These are phyloP conservation scores for Mimumesa dahlbomi DNA, from an alignment of 2,888 invertebrate species.

Conservation along the genomic window DNA sequence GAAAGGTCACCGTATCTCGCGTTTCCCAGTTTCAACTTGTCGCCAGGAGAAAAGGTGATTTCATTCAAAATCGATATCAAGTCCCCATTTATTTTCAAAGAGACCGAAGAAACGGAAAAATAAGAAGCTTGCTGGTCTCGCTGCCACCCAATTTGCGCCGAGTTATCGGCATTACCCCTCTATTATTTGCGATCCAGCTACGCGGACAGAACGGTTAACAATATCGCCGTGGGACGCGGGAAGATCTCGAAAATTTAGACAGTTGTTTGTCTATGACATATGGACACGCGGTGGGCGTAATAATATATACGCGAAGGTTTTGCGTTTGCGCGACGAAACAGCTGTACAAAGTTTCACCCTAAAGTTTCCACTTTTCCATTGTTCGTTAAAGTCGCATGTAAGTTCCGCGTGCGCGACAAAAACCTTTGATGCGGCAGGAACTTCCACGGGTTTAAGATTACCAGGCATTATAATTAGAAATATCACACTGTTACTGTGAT, in stretches of 20 bases:
- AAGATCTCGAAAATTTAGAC: conserved; percentile 1
- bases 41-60: background rate
- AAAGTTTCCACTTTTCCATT: background rate
- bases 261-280: background rate
- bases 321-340: background rate
- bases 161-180: conserved; percentile 6
- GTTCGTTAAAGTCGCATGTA: background rate
- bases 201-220: conserved; percentile 16
- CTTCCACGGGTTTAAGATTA: background rate
- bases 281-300: background rate
- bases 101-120: background rate
- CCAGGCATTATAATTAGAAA: background rate
- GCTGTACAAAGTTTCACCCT: background rate
- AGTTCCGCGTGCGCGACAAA: background rate
- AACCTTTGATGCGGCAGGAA: background rate
- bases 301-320: background rate
- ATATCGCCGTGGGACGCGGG: background rate
- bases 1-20: conserved; percentile 11
- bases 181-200: conserved; percentile 16
- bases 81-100: conserved; percentile 27
- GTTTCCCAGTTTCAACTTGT: background rate
- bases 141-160: conserved; percentile 42
- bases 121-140: background rate
- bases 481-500: too few species aligned
- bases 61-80: conserved; percentile 36